Conservation (phyloP, 2,797 vertebrate genomes). For the Neomorphus geoffroyi region DNA sequence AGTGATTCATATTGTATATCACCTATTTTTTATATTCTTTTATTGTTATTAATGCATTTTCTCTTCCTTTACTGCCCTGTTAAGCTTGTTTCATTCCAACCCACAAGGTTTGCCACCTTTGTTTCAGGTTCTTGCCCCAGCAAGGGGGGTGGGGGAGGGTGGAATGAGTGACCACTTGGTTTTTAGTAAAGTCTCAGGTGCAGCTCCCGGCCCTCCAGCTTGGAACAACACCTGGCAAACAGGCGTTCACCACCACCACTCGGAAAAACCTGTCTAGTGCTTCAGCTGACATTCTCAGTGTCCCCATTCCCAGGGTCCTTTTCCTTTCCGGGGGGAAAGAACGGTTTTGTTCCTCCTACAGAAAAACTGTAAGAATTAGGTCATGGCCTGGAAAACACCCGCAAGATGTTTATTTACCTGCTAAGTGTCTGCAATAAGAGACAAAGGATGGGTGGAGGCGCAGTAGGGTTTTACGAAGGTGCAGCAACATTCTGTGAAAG, state of each 20-base stretch:
- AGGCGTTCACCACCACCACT: background rate
- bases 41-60: too few relatives aligned
- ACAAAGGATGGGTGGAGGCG: background rate
- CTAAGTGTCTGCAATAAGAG: background rate
- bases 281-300: background rate
- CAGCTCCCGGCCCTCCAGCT: background rate
- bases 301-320: background rate
- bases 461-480: background rate
- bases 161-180: too few relatives aligned
- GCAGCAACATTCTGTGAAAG: background rate
- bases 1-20: too few relatives aligned
- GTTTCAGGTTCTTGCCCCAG: too few relatives aligned
- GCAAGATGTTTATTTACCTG: background rate
- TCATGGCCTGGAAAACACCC: background rate
- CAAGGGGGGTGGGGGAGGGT: too few relatives aligned
- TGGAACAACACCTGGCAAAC: background rate
- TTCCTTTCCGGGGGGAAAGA: background rate
- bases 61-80: too few relatives aligned
- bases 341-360: accelerated
- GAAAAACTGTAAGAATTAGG: background rate
- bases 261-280: background rate
- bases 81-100: too few relatives aligned
- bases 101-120: too few relatives aligned
- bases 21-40: too few relatives aligned
- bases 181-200: background rate